Percentiles rank a stretch among this genome's conserved stretches.
phyloP scores from a whole-genome alignment of 2,888 invertebrate genomes.

The Synergus japonicus region DNA sequence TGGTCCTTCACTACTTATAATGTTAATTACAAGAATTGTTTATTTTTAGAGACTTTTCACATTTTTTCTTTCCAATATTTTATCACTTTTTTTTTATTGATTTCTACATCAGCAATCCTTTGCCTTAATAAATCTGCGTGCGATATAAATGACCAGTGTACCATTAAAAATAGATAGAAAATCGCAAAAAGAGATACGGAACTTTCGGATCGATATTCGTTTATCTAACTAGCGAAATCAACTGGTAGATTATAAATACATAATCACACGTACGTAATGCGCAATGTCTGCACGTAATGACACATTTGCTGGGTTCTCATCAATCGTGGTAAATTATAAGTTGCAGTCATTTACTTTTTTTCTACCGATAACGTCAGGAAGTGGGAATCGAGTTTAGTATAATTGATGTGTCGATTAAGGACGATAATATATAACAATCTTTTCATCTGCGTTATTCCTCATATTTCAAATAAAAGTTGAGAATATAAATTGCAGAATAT shows the following conservation, averaged over 20 bases:
- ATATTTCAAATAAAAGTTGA: not conserved
- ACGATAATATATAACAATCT: not conserved
- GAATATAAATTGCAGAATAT: not conserved
- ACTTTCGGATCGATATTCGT: conserved; percentile 39
- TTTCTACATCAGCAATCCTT: not conserved
- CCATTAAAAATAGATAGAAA: not conserved
- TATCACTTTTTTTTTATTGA: not conserved
- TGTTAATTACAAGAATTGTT: too few relatives aligned
- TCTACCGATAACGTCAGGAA: conserved; percentile 23
- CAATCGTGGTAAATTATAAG: conserved; percentile 26
- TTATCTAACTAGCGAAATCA: conserved; percentile 46
- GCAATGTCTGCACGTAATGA: conserved; percentile 45
- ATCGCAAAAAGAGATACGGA: not conserved
- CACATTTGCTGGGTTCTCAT: conserved; percentile 5
- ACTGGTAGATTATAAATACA: conserved; percentile 50
- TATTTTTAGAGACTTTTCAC: too few relatives aligned
- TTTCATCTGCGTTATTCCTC: not conserved
- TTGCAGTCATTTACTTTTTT: conserved; percentile 20
- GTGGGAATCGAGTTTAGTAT: conserved; percentile 9
- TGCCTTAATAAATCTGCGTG: not conserved
- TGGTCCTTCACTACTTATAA: too few relatives aligned
- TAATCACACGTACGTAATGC: conserved; percentile 35
- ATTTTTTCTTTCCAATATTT: not conserved
- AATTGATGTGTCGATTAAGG: conserved; percentile 14
- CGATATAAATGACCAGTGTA: not conserved